These are phyloP conservation scores for Cheilosia vernalis DNA, from an alignment of 2,888 invertebrate species.

Conservation along the genomic window DNA sequence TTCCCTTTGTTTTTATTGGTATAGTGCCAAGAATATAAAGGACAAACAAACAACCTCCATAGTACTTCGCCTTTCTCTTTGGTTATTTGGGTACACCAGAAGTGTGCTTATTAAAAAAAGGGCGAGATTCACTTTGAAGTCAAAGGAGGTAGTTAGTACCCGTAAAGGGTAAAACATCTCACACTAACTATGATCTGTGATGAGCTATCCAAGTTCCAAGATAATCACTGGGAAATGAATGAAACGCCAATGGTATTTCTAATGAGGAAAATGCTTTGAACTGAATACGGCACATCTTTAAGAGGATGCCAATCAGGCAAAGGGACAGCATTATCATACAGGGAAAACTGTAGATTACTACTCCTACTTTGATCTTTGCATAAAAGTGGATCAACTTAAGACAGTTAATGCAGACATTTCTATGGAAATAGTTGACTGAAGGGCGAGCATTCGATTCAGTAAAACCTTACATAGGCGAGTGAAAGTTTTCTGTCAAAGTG, in stretches of 20 bases:
- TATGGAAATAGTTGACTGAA: too few species aligned
- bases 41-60: background rate
- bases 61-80: background rate
- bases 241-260: background rate
- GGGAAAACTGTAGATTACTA: background rate
- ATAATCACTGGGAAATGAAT: background rate
- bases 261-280: background rate
- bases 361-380: too few species aligned
- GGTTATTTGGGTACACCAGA: background rate
- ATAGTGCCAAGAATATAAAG: background rate
- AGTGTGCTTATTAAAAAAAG: slow-evolving; percentile 1
- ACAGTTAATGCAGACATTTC: too few species aligned
- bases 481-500: too few species aligned
- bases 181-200: background rate
- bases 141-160: background rate
- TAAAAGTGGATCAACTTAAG: too few species aligned
- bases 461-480: too few species aligned
- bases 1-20: slow-evolving; percentile 2
- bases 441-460: too few species aligned
- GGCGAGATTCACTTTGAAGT: background rate
- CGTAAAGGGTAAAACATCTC: background rate
- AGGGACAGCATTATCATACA: background rate
- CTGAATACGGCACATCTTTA: background rate
- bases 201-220: background rate
- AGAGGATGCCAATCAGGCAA: background rate